Evolutionary conservation across 2,797 vertebrate species (phyloP).

Genomic region (Cuculus canorus): DNA sequence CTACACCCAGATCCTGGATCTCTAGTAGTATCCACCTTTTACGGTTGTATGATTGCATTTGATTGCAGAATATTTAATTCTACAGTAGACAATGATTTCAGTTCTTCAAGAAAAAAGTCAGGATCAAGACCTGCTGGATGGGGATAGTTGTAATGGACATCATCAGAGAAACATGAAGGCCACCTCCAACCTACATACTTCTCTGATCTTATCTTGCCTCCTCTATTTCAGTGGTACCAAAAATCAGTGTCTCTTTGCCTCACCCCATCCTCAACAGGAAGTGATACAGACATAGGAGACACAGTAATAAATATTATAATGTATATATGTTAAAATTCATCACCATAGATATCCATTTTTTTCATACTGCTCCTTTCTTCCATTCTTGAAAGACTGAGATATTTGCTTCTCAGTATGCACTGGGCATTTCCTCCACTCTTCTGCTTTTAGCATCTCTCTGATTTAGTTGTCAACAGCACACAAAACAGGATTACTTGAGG

Average conservation of each 20-base stretch:
- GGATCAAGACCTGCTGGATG: background rate
- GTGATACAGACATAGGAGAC: background rate
- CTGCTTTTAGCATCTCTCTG: background rate
- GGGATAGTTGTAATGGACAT: background rate
- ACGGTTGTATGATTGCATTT: background rate
- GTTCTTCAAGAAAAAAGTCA: background rate
- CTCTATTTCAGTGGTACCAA: background rate
- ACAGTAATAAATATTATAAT: background rate
- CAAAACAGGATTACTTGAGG: background rate
- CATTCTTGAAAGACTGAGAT: background rate
- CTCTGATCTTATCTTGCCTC: background rate
- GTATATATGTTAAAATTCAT: background rate
- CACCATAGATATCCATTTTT: background rate
- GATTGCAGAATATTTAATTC: background rate
- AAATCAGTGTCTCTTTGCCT: background rate
- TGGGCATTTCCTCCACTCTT: background rate
- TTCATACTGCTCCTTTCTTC: background rate
- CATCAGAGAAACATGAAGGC: background rate
- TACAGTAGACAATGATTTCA: background rate
- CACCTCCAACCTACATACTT: rapidly evolving
- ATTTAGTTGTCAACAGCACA: background rate
- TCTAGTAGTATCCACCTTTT: background rate
- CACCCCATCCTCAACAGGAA: background rate
- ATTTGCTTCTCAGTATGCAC: background rate
- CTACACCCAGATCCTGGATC: background rate